These are phyloP conservation scores for Takifugu bimaculatus DNA, from an alignment of 2,113 vertebrate genomes.

Conservation along the genomic window DNA sequence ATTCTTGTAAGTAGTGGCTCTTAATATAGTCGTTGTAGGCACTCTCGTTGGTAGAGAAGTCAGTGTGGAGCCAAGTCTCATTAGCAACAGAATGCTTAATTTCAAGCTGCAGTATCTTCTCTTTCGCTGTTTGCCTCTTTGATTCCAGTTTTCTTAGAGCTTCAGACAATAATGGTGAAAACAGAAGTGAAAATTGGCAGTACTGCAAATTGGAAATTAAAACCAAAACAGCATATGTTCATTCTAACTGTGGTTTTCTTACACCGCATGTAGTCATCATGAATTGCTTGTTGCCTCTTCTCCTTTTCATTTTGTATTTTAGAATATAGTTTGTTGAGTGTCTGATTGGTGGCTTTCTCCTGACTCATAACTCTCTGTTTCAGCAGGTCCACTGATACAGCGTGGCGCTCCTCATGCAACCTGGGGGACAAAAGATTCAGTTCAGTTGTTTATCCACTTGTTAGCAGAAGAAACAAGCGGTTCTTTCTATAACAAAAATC, in stretches of 20 bases:
- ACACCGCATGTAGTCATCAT: slow-evolving; percentile 62
- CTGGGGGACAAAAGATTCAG: slow-evolving; percentile 54
- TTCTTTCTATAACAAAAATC: too few species aligned
- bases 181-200: not conserved
- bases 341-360: slow-evolving; percentile 57
- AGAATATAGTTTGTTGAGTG: slow-evolving; percentile 71
- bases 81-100: slow-evolving; percentile 49
- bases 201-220: too few species aligned
- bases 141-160: slow-evolving; percentile 82
- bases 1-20: slow-evolving; percentile 79
- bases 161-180: slow-evolving; percentile 48
- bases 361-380: slow-evolving; percentile 67
- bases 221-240: not conserved
- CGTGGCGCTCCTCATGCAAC: slow-evolving; percentile 79
- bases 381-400: slow-evolving; percentile 77
- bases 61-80: slow-evolving; percentile 67
- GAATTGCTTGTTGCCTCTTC: slow-evolving; percentile 71
- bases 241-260: slow-evolving; percentile 4
- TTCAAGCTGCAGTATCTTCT: slow-evolving; percentile 72
- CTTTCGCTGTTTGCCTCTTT: slow-evolving; percentile 75
- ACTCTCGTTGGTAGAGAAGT: slow-evolving; percentile 51
- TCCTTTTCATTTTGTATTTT: slow-evolving; percentile 74
- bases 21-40: slow-evolving; percentile 71
- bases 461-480: too few species aligned
- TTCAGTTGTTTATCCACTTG: too few species aligned